Conservation (phyloP, 2,797 vertebrate species). For the Agapornis canus region DNA sequence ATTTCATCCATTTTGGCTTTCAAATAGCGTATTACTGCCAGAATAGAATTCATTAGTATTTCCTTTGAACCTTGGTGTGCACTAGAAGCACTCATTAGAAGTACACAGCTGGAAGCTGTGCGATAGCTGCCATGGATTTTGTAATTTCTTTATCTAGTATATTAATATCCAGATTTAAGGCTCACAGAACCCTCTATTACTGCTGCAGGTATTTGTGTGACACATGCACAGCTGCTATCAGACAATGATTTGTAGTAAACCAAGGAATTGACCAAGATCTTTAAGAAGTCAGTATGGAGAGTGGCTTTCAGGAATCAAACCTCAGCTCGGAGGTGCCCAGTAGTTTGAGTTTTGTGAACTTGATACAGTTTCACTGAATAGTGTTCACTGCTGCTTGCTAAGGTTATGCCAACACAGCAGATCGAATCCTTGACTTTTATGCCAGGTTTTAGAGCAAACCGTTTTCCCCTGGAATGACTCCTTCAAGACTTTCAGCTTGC, state of each 20-base stretch:
- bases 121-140: not conserved
- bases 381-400: not conserved
- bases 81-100: not conserved
- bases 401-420: not conserved
- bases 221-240: not conserved
- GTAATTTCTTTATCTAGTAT: not conserved
- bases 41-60: constrained; percentile 60
- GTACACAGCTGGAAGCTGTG: not conserved
- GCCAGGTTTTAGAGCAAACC: not conserved
- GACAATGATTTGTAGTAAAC: not conserved
- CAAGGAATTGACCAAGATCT: not conserved
- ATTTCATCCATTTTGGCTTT: constrained; percentile 39
- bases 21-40: constrained; percentile 41
- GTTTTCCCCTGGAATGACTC: not conserved
- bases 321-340: not conserved
- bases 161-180: not conserved
- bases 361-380: not conserved
- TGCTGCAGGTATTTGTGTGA: not conserved
- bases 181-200: not conserved
- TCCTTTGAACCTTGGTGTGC: constrained; percentile 10
- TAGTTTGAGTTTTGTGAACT: not conserved
- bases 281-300: not conserved
- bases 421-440: not conserved
- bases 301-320: not conserved
- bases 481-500: constrained; percentile 58